phyloP scores from a whole-genome alignment of 1,140 invertebrate species.

The Metopolophium dirhodum region DNA sequence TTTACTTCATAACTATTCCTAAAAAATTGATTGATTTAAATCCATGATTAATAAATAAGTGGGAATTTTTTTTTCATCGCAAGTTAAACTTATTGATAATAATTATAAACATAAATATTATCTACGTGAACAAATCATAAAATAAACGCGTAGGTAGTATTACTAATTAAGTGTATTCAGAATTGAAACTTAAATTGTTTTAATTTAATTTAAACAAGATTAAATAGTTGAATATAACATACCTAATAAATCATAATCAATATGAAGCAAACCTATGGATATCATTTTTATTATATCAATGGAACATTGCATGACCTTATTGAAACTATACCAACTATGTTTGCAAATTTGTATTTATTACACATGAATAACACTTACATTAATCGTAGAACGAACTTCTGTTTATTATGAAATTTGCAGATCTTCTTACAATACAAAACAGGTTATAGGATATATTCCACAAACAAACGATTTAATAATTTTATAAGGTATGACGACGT shows the following conservation, averaged over 20 bases:
- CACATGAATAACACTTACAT: background rate
- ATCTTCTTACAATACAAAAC: background rate
- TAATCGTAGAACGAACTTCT: background rate
- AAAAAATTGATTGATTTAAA: background rate
- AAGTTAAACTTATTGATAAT: background rate
- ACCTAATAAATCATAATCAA: background rate
- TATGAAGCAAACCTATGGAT: background rate
- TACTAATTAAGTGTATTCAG: background rate
- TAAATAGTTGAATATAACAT: background rate
- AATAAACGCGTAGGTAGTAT: background rate
- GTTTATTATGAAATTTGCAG: background rate
- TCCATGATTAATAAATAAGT: background rate
- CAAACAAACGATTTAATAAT: background rate
- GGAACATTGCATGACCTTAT: background rate
- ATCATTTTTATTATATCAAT: background rate
- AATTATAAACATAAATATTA: slow-evolving; percentile 5
- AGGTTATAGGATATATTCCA: background rate
- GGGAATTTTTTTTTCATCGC: background rate
- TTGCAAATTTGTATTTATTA: background rate
- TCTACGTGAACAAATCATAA: background rate
- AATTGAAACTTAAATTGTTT: background rate
- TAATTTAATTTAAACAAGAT: background rate
- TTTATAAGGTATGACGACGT: background rate
- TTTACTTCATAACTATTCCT: background rate
- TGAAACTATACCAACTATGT: background rate